phyloP scores from a whole-genome alignment of 2,888 invertebrate genomes.

The Spisula solida region DNA sequence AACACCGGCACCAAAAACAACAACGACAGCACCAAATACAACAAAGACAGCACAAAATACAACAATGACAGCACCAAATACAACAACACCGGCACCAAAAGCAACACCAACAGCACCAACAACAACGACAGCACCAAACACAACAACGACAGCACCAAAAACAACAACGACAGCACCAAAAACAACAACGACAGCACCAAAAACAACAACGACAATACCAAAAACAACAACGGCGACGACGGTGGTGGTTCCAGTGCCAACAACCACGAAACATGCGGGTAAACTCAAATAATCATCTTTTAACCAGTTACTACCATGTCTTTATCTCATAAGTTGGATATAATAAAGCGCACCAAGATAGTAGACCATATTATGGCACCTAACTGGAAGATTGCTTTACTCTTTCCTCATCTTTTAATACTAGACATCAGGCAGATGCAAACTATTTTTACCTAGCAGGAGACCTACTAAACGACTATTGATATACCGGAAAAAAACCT shows the following conservation, averaged over 20 bases:
- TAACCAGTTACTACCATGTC: background rate
- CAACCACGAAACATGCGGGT: background rate
- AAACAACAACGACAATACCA: too few relatives aligned
- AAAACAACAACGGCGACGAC: too few relatives aligned
- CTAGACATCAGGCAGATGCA: background rate
- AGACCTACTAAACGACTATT: too few relatives aligned
- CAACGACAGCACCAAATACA: background rate
- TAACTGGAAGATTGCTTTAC: background rate
- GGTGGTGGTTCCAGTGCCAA: too few relatives aligned
- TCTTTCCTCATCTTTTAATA: background rate
- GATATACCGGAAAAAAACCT: too few relatives aligned
- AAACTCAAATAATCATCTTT: background rate
- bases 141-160: background rate
- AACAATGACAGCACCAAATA: background rate
- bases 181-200: too few relatives aligned
- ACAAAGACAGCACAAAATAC: background rate
- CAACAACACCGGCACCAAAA: background rate
- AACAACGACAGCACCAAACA: background rate
- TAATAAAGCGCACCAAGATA: background rate
- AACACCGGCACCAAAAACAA: background rate
- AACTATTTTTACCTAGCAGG: background rate
- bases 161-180: background rate
- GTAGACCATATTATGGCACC: background rate
- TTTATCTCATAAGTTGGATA: background rate
- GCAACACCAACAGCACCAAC: background rate